phyloP scores from a whole-genome alignment of 2,113 vertebrate species.

The Microcebus jonahi region DNA sequence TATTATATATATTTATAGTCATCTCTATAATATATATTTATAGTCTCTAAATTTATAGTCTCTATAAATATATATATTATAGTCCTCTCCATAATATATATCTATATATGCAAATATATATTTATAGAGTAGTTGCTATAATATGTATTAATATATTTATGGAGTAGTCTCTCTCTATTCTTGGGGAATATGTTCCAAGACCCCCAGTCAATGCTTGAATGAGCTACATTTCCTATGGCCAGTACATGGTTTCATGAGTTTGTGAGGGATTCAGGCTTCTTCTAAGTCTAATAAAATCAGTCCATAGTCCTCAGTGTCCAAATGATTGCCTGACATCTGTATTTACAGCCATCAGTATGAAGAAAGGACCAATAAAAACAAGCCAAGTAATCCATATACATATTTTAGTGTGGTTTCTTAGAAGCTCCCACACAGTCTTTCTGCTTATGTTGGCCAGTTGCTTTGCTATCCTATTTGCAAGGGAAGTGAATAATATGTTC shows the following conservation, averaged over 20 bases:
- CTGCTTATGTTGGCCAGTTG: neutral
- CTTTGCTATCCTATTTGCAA: neutral
- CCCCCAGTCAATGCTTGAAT: neutral
- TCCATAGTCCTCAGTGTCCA: neutral
- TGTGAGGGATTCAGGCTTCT: neutral
- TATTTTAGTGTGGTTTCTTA: slow-evolving; percentile 14
- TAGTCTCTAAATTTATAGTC: too few species aligned
- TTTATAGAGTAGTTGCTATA: too few species aligned
- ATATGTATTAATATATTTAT: too few species aligned
- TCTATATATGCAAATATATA: neutral
- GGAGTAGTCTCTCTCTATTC: too few species aligned
- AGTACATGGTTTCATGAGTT: neutral
- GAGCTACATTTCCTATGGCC: neutral
- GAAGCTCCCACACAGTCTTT: neutral
- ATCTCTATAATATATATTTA: too few species aligned
- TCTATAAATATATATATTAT: too few species aligned
- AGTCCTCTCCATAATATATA: too few species aligned
- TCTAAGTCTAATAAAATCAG: neutral
- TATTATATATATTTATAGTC: too few species aligned
- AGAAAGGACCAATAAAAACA: neutral
- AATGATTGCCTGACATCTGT: neutral
- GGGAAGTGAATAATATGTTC: neutral
- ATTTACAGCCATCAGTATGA: neutral
- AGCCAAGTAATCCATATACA: neutral
- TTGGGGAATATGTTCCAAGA: neutral